Conservation (phyloP, 2,888 invertebrate species). For the Heteropelma amictum region DNA sequence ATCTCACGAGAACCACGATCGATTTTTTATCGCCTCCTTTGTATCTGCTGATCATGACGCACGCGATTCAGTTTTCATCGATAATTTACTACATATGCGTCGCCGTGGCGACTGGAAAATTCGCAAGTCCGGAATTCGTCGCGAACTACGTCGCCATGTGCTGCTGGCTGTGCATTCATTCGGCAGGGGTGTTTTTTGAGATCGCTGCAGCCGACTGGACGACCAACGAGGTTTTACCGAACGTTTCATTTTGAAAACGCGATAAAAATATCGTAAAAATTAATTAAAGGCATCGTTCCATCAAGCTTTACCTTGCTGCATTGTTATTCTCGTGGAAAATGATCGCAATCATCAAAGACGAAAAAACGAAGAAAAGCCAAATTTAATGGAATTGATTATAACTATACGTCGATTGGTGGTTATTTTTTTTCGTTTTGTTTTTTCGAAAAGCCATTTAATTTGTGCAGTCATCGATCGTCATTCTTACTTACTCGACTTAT, state of each 20-base stretch:
- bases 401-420: too few relatives aligned
- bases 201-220: slow-evolving; percentile 33
- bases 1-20: not conserved
- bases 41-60: slow-evolving; percentile 1
- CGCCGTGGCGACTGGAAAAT: not conserved
- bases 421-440: too few relatives aligned
- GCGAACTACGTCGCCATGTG: not conserved
- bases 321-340: too few relatives aligned
- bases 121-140: not conserved
- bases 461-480: too few relatives aligned
- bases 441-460: too few relatives aligned
- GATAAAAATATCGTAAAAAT: not conserved
- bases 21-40: slow-evolving; percentile 8
- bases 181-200: slow-evolving; percentile 13
- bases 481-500: too few relatives aligned
- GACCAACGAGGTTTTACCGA: slow-evolving; percentile 17
- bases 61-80: not conserved
- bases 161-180: slow-evolving; percentile 32
- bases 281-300: not conserved
- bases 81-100: not conserved
- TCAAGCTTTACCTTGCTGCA: too few relatives aligned
- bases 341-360: too few relatives aligned
- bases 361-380: too few relatives aligned
- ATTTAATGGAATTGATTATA: too few relatives aligned
- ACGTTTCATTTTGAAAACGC: not conserved